Percentiles rank a stretch among this genome's conserved stretches.
Evolutionary conservation across 2,113 vertebrate genomes (phyloP).

Genomic region (Hiodon alosoides): DNA sequence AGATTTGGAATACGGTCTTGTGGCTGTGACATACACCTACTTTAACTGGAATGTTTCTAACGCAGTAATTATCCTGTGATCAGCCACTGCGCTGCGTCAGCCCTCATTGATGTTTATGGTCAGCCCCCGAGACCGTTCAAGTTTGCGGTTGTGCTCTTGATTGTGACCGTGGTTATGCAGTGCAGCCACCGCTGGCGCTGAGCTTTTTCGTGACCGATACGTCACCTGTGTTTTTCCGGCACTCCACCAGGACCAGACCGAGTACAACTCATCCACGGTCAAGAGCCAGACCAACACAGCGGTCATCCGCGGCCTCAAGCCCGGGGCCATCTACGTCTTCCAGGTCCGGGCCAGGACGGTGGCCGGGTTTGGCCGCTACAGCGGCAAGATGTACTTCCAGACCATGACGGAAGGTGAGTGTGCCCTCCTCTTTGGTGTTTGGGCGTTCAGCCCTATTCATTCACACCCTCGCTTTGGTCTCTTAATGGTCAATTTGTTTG

Average conservation of each 20-base stretch:
- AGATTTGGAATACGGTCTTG: not conserved
- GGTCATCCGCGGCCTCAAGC: slow-evolving; percentile 83
- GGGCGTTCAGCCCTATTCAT: not conserved
- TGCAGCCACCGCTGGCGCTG: not conserved
- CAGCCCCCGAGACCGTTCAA: not conserved
- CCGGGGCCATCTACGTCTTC: slow-evolving; percentile 97
- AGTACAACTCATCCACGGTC: slow-evolving; percentile 80
- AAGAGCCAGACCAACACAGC: slow-evolving; percentile 94
- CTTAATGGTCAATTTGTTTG: not conserved
- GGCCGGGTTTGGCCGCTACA: slow-evolving; percentile 93
- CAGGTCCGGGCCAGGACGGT: slow-evolving; percentile 96
- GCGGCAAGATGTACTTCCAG: slow-evolving; percentile 98
- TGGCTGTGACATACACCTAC: not conserved
- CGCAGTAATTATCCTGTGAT: not conserved
- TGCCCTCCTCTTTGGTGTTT: not conserved
- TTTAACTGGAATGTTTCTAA: not conserved
- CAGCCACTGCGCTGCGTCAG: not conserved
- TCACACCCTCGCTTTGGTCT: not conserved
- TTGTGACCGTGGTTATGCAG: not conserved
- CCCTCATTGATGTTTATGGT: not conserved
- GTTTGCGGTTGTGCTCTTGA: not conserved
- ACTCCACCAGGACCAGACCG: slow-evolving; percentile 75
- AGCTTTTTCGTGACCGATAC: not conserved
- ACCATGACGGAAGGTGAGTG: slow-evolving; percentile 97
- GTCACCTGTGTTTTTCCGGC: not conserved